A percentile compares a stretch with the other conserved stretches of the same genome.
phyloP scores from a whole-genome alignment of 2,888 invertebrate genomes.

The Platycnemis pennipes region DNA sequence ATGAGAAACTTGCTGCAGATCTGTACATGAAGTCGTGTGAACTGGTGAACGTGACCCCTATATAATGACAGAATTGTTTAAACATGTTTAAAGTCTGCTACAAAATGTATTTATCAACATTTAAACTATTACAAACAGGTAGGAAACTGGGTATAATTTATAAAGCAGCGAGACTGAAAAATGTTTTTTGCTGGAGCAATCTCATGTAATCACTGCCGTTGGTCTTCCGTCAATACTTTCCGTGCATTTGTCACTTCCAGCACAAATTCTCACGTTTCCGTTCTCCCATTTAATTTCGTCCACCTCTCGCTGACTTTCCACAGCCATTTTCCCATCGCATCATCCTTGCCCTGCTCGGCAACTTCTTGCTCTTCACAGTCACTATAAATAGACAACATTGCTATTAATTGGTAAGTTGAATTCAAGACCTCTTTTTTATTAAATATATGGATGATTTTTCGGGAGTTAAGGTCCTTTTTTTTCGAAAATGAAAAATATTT shows the following conservation, averaged over 20 bases:
- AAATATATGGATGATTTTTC: no score
- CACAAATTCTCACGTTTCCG: neutral
- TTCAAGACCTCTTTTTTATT: no score
- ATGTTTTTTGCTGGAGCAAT: neutral
- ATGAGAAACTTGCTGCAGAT: conserved; percentile 54
- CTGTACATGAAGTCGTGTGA: conserved; percentile 68
- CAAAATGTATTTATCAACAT: conserved; percentile 14
- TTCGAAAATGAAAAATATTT: no score
- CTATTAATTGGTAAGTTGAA: neutral
- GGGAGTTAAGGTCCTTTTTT: no score
- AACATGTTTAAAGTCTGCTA: neutral
- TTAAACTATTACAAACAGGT: neutral
- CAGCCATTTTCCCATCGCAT: conserved; percentile 83
- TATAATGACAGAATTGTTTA: neutral
- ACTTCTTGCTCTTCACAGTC: conserved; percentile 81
- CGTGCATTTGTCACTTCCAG: neutral
- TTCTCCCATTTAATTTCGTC: conserved; percentile 81
- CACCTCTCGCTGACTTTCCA: conserved; percentile 92
- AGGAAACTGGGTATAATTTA: conserved; percentile 5
- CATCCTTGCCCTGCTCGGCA: conserved; percentile 81
- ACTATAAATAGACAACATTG: conserved; percentile 79
- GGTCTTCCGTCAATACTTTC: conserved; percentile 1
- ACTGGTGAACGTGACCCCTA: conserved; percentile 37
- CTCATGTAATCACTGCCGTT: conserved; percentile 36
- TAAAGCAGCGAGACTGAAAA: conserved; percentile 34